Evolutionary conservation across 1,140 invertebrate genomes (phyloP).

Genomic region (Drosophila nigromelanica): DNA sequence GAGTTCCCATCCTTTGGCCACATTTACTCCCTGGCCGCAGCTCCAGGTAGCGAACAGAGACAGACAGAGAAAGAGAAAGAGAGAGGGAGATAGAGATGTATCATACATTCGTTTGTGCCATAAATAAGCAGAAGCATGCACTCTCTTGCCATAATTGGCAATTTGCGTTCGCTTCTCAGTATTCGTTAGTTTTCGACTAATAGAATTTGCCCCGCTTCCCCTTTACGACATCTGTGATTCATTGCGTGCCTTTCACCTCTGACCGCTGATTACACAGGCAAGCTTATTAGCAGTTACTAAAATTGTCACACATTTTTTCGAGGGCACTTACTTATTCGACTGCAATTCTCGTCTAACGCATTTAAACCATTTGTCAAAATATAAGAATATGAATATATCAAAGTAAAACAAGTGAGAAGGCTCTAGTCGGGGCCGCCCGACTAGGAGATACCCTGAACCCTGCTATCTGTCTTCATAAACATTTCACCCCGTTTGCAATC

Average conservation of each 20-base stretch:
- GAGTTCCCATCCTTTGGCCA: slow-evolving; percentile 12
- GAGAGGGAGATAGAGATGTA: slow-evolving; percentile 48
- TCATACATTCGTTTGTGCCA: slow-evolving; percentile 66
- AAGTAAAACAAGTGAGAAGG: too few relatives aligned
- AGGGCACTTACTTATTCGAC: not conserved
- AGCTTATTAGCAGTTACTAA: slow-evolving; percentile 52
- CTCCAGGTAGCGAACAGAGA: slow-evolving; percentile 7
- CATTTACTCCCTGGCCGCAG: slow-evolving; percentile 5
- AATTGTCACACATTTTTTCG: slow-evolving; percentile 48
- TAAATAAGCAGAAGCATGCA: slow-evolving; percentile 76
- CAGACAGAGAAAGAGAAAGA: slow-evolving; percentile 34
- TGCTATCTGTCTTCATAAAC: too few relatives aligned
- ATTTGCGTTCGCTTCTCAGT: slow-evolving; percentile 59
- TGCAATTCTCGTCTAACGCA: too few relatives aligned
- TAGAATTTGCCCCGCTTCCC: not conserved
- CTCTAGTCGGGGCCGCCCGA: too few relatives aligned
- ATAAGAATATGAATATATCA: too few relatives aligned
- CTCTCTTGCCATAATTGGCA: slow-evolving; percentile 70
- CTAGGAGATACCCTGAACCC: too few relatives aligned
- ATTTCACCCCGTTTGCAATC: too few relatives aligned
- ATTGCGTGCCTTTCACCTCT: slow-evolving; percentile 6
- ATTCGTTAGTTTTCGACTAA: slow-evolving; percentile 54
- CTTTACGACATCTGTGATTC: not conserved
- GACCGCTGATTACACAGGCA: slow-evolving; percentile 16
- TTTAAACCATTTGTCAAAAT: too few relatives aligned